Evolutionary conservation across 2,113 vertebrate genomes (phyloP), one percentile per base, ranked within the genome.

Genomic region (Apteryx mantelli): DNA sequence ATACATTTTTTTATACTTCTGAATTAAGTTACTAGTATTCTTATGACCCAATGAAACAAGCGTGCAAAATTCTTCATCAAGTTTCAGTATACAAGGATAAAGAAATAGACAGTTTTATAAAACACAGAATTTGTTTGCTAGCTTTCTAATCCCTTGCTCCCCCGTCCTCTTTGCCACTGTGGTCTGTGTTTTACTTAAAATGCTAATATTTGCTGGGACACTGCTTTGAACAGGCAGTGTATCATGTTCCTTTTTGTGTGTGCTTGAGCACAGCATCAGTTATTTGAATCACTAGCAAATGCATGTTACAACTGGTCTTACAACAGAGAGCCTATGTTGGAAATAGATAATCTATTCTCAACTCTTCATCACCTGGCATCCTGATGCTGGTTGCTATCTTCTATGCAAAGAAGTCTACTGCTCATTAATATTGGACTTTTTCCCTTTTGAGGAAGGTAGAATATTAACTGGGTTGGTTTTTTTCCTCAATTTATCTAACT

Each of bases 191-290:
- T 79, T 90, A 36, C 79, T 64, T 86, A 12, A 92, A 82, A 44
- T 48, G 18, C 9, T 77, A 0, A 32, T 65, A 0, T 78, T 53
- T 18, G 8, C 8, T 1, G 2, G 61, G 52, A 63, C 21, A 5
- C 50, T 48, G 17, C 34, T 88, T 71, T 68, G 64, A 75, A 53
- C 34, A 55, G 25, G 18, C 38, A 69, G 12, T 40, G 5, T 32
- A 16, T 91, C 24, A 3, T 10, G 25, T 50, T 89, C 16, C 25
- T 61, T 75, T 14, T 66, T 69, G 11, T 42, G 21, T 63, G 25
- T 32, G 15, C 63, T 88, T 36, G 53, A 58, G 48, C 28, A 25
- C 58, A 0, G 0, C 8, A 53, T 32, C 7, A 24, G 4, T 79
- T 88, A n/a, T 0, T 5, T 20, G n/a, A 73, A 77, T 68, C 11